phyloP scores from a whole-genome alignment of 2,113 vertebrate genomes.

The Thunnus thynnus region DNA sequence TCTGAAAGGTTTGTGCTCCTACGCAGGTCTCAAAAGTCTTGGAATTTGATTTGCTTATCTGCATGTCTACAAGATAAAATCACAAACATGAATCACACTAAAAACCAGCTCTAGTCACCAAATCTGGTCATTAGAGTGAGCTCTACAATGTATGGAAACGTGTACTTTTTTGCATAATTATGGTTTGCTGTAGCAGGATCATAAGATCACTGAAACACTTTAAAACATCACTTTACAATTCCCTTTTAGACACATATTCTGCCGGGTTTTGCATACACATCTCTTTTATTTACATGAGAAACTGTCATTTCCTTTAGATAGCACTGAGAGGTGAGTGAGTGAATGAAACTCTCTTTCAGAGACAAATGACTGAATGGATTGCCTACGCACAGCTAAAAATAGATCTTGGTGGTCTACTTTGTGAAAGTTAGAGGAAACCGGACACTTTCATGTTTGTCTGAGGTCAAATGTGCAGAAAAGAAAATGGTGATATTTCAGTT shows the following conservation, averaged over 20 bases:
- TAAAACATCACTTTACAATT: background rate
- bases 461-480: background rate
- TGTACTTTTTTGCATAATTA: background rate
- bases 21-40: background rate
- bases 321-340: background rate
- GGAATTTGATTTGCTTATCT: background rate
- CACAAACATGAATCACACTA: background rate
- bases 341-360: conserved; percentile 36
- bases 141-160: background rate
- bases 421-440: conserved; percentile 22
- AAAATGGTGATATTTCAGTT: background rate
- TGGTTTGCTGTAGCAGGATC: background rate
- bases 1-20: conserved; percentile 20
- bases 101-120: background rate
- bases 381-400: conserved; percentile 60
- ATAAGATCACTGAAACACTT: background rate
- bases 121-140: background rate
- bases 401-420: conserved; percentile 47
- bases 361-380: background rate
- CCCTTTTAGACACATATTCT: background rate
- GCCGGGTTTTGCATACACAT: background rate
- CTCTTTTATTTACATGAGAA: background rate
- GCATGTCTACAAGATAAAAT: background rate
- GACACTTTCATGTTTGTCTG: conserved; percentile 36
- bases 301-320: conserved; percentile 26